These are phyloP conservation scores for Phrynosoma blainvillii DNA, from an alignment of 2,113 vertebrate genomes.

Conservation along the genomic window DNA sequence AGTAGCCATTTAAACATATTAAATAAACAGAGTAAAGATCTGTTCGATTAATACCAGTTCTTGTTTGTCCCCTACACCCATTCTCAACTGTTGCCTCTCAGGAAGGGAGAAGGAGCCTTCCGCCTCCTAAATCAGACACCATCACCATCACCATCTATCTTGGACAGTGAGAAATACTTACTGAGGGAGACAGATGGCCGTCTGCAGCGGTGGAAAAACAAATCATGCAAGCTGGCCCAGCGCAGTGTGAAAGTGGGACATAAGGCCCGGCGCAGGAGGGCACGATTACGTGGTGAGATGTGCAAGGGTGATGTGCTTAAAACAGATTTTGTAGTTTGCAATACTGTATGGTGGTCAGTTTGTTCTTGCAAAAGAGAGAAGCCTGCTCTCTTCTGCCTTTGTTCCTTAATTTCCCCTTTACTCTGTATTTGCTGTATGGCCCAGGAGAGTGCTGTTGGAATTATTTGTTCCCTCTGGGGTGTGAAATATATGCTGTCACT, in stretches of 20 bases:
- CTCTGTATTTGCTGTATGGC: background rate
- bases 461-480: background rate
- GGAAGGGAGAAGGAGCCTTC: conserved; percentile 89
- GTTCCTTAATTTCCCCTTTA: background rate
- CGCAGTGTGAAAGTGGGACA: conserved; percentile 2
- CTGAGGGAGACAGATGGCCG: conserved; percentile 87
- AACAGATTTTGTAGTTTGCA: background rate
- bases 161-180: conserved; percentile 82
- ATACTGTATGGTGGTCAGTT: background rate
- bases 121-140: conserved; percentile 70
- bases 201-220: conserved; percentile 67
- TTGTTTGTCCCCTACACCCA: background rate
- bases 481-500: background rate
- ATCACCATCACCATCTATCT: conserved; percentile 68
- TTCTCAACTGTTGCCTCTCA: conserved; percentile 42
- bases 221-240: conserved; percentile 10
- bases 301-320: background rate
- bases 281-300: conserved; percentile 1
- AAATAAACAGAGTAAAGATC: background rate
- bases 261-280: conserved; percentile 19
- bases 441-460: too few species aligned
- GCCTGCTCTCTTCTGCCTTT: rapidly evolving
- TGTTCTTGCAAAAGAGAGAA: background rate
- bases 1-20: background rate
- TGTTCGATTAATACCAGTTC: conserved; percentile 8